These are phyloP conservation scores for Centropristis striata DNA, from an alignment of 2,113 vertebrate genomes.

Conservation along the genomic window DNA sequence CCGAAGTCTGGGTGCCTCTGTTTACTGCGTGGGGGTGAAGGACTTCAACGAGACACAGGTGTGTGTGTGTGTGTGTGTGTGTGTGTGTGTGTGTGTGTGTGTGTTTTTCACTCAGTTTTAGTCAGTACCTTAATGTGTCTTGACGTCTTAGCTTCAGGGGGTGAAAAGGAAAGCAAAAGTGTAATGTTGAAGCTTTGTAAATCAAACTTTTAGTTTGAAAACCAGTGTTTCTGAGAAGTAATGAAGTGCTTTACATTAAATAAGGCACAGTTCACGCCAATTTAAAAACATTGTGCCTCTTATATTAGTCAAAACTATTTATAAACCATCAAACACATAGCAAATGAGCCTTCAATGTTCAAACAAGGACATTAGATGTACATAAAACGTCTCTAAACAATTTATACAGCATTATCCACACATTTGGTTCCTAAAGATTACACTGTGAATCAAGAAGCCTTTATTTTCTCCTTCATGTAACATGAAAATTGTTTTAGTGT, in stretches of 20 bases:
- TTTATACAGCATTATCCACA: not conserved
- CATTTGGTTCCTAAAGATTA: not conserved
- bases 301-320: not conserved
- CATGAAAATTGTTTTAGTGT: conserved; percentile 1
- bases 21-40: conserved; percentile 98
- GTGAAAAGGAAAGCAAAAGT: not conserved
- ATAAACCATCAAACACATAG: not conserved
- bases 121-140: conserved; percentile 9
- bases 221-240: not conserved
- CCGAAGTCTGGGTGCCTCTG: conserved; percentile 93
- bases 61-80: no score
- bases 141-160: conserved; percentile 1
- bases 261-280: not conserved
- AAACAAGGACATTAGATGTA: not conserved
- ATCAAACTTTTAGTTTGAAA: conserved; percentile 21
- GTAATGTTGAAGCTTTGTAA: conserved; percentile 15
- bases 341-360: not conserved
- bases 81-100: no score
- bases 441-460: not conserved
- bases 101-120: conserved; percentile 31
- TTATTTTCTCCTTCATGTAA: not conserved
- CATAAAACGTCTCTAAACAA: not conserved
- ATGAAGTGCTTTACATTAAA: not conserved
- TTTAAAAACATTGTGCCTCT: not conserved
- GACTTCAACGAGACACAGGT: conserved; percentile 99